Evolutionary conservation across 2,888 invertebrate species (phyloP).

Genomic region (Tuberolachnus salignus): DNA sequence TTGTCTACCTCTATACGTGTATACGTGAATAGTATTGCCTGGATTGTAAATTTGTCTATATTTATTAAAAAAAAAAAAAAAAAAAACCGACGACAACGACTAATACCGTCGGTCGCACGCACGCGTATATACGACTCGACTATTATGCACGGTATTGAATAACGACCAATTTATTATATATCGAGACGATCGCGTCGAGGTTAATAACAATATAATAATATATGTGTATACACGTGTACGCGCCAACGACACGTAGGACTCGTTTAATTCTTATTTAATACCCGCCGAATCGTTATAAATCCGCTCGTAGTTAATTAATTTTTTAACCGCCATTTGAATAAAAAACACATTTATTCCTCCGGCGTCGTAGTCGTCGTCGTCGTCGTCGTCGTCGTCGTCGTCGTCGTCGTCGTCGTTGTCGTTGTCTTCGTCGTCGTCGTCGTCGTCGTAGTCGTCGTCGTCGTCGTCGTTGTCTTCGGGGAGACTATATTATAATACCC

Average conservation of each 20-base stretch:
- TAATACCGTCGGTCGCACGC: too few species aligned
- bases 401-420: neutral
- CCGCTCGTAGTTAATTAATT: slow-evolving; percentile 38
- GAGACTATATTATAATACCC: neutral
- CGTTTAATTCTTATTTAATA: slow-evolving; percentile 20
- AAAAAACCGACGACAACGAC: too few species aligned
- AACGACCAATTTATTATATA: slow-evolving; percentile 8
- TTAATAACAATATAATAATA: slow-evolving; percentile 14
- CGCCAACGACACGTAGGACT: slow-evolving; percentile 13
- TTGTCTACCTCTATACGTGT: too few species aligned
- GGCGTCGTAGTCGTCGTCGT: slow-evolving; percentile 25
- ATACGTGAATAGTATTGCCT: too few species aligned
- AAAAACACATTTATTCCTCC: slow-evolving; percentile 29
- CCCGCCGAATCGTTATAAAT: slow-evolving; percentile 17
- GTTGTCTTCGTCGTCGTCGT: neutral
- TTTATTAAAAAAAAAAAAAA: too few species aligned
- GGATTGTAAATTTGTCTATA: too few species aligned
- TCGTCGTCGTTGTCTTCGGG: too few species aligned
- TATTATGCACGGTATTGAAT: neutral
- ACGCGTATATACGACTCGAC: too few species aligned
- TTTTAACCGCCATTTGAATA: slow-evolving; percentile 24
- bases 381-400: neutral
- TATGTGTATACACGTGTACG: neutral
- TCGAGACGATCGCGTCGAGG: slow-evolving; percentile 28
- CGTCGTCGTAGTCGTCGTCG: neutral